phyloP scores from a whole-genome alignment of 2,113 vertebrate species.

The Hydropotes inermis region DNA sequence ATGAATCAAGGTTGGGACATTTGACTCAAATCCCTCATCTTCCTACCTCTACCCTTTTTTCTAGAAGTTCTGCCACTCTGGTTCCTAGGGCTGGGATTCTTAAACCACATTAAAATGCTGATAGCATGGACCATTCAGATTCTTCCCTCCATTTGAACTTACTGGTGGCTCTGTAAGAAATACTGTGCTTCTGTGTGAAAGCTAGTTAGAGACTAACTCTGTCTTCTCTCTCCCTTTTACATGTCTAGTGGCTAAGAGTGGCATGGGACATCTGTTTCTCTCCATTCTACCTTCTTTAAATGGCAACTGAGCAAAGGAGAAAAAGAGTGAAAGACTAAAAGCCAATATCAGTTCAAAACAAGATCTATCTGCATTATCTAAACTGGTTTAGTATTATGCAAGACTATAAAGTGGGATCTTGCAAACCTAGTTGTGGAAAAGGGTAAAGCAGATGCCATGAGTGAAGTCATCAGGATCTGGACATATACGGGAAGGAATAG shows the following conservation, averaged over 20 bases:
- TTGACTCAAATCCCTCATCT: neutral
- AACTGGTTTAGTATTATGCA: neutral
- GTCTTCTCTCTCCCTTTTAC: neutral
- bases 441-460: too few relatives aligned
- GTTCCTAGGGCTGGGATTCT: neutral
- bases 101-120: neutral
- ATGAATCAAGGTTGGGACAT: neutral
- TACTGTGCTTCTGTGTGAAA: neutral
- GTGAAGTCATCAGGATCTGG: neutral
- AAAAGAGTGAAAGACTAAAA: neutral
- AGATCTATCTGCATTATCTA: neutral
- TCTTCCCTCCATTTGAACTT: neutral
- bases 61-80: neutral
- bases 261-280: neutral
- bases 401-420: neutral
- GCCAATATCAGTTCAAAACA: neutral
- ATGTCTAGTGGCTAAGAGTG: neutral
- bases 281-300: neutral
- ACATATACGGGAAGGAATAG: rapidly evolving
- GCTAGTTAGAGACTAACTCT: neutral
- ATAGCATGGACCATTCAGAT: neutral
- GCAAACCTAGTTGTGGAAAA: neutral
- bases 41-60: neutral
- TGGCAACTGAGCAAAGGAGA: neutral
- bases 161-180: neutral